Conservation (phyloP, 2,888 invertebrate genomes). For the Chouioia cunea region DNA sequence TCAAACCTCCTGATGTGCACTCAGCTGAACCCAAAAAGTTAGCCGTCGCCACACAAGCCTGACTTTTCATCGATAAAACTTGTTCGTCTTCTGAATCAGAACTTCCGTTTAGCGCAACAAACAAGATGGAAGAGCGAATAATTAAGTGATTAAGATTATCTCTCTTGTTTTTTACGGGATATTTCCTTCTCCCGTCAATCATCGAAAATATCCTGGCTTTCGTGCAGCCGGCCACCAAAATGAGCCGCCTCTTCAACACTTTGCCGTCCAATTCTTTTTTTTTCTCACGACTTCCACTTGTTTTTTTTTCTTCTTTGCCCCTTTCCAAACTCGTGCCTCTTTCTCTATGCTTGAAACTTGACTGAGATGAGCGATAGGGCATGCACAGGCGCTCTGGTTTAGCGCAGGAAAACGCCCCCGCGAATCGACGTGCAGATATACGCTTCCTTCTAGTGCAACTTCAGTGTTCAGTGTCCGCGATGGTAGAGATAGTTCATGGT, state of each 20-base stretch:
- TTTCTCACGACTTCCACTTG: background rate
- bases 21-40: no score
- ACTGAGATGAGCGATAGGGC: constrained; percentile 45
- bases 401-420: constrained; percentile 37
- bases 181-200: constrained; percentile 44
- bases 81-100: background rate
- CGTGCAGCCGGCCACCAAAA: constrained; percentile 12
- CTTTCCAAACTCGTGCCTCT: background rate
- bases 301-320: background rate
- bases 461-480: constrained; percentile 32
- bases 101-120: no score
- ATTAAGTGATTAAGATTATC: constrained; percentile 37
- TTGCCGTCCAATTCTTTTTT: background rate
- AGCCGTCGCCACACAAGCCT: background rate
- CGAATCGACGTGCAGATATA: background rate
- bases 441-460: constrained; percentile 34
- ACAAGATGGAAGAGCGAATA: constrained; percentile 2
- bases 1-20: constrained; percentile 18
- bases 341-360: background rate
- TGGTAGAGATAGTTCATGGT: constrained; percentile 46
- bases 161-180: background rate
- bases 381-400: constrained; percentile 44
- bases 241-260: constrained; percentile 27
- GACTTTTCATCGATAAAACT: background rate
- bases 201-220: constrained; percentile 41